phyloP scores from a whole-genome alignment of 2,888 invertebrate species.

The Chorisops tibialis region DNA sequence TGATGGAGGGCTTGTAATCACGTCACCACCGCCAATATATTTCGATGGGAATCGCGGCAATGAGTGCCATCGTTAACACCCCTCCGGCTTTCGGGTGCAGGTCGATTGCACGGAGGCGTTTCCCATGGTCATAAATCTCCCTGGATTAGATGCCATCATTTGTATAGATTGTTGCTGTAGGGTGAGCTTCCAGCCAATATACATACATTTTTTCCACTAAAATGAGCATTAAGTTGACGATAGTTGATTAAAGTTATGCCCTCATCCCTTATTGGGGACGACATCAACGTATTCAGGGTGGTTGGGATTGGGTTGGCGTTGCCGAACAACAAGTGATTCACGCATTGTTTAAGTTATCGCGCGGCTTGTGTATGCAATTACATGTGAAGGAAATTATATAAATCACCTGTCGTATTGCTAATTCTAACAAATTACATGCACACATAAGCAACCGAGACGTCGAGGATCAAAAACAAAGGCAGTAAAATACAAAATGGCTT shows the following conservation, averaged over 20 bases:
- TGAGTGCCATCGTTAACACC: conserved; percentile 2
- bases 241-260: neutral
- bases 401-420: conserved; percentile 31
- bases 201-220: too few species aligned
- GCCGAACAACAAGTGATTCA: too few species aligned
- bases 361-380: conserved; percentile 18
- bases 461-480: neutral
- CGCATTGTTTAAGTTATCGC: too few species aligned
- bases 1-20: conserved; percentile 8
- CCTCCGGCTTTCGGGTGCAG: neutral
- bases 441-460: neutral
- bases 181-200: too few species aligned
- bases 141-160: conserved; percentile 29
- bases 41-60: conserved; percentile 15
- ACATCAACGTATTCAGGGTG: too few species aligned
- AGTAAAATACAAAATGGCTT: conserved; percentile 2
- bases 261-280: too few species aligned
- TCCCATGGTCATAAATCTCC: conserved; percentile 33
- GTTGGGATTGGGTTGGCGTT: too few species aligned
- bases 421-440: conserved; percentile 32
- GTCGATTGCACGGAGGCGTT: conserved; percentile 26
- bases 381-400: conserved; percentile 30
- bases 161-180: conserved; percentile 22
- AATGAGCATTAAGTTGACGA: neutral
- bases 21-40: neutral